Percentiles rank a stretch among this genome's conserved stretches.
phyloP scores from a whole-genome alignment of 2,113 vertebrate species.

The Cepphus grylle region DNA sequence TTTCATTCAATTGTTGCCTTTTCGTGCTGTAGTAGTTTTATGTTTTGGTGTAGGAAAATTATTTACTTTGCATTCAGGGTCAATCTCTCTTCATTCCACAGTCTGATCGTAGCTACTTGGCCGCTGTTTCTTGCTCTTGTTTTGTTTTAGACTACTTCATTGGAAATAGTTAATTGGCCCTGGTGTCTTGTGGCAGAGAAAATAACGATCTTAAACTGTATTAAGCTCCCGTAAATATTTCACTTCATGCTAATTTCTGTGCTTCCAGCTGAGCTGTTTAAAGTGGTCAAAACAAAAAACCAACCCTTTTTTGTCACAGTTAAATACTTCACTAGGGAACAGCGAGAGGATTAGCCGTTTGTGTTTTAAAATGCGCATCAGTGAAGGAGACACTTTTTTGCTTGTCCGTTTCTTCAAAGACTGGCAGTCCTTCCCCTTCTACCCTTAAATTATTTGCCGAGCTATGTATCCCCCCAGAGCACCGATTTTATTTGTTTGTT shows the following conservation, averaged over 20 bases:
- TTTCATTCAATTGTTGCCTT: background rate
- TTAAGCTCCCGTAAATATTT: slow-evolving; percentile 73
- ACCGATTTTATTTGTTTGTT: background rate
- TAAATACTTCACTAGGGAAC: slow-evolving; percentile 50
- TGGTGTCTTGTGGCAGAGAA: slow-evolving; percentile 60
- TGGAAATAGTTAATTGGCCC: slow-evolving; percentile 67
- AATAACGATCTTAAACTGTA: slow-evolving; percentile 67
- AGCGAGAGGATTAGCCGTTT: background rate
- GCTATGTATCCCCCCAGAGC: background rate
- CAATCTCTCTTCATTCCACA: background rate
- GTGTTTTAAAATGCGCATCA: background rate
- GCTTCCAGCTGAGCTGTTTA: slow-evolving; percentile 65
- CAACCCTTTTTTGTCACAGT: slow-evolving; percentile 19
- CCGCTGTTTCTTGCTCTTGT: background rate
- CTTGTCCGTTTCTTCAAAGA: background rate
- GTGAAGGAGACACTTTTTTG: background rate
- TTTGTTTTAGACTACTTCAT: slow-evolving; percentile 59
- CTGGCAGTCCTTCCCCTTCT: background rate
- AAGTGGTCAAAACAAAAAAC: background rate
- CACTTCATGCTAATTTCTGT: slow-evolving; percentile 64
- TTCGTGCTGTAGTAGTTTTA: background rate
- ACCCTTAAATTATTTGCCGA: background rate
- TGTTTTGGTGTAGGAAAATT: background rate
- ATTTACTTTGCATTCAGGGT: background rate
- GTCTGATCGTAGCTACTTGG: background rate